phyloP scores from a whole-genome alignment of 2,888 invertebrate species.

The Serrognathus titanus region DNA sequence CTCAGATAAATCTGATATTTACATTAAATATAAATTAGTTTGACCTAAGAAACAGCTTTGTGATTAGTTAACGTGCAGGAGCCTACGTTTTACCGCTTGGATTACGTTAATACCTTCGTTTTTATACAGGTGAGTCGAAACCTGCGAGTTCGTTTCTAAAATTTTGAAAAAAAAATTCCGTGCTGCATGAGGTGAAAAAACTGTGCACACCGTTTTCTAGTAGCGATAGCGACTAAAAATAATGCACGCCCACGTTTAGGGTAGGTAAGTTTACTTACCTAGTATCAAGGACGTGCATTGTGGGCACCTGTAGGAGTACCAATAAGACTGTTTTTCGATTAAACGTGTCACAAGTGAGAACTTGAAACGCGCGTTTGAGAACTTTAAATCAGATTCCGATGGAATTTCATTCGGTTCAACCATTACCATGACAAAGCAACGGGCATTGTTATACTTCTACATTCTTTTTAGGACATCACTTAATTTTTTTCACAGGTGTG shows the following conservation, averaged over 20 bases:
- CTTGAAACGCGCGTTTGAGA: too few species aligned
- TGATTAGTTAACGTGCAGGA: neutral
- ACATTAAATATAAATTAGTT: neutral
- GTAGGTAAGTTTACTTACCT: constrained; percentile 31
- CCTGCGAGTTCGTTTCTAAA: neutral
- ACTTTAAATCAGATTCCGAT: too few species aligned
- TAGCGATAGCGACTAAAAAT: constrained; percentile 9
- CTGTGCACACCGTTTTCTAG: neutral
- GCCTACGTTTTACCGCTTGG: neutral
- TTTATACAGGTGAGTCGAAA: neutral
- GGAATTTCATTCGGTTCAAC: too few species aligned
- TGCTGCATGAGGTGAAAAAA: neutral
- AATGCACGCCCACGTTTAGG: constrained; percentile 28
- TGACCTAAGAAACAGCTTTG: neutral
- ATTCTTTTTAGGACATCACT: too few species aligned
- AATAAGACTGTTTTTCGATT: too few species aligned
- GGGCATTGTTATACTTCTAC: too few species aligned
- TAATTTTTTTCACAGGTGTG: too few species aligned
- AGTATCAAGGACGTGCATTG: constrained; percentile 29
- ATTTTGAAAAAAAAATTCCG: neutral
- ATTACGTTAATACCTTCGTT: neutral
- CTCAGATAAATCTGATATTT: neutral
- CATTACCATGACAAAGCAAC: too few species aligned
- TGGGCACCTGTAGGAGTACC: constrained; percentile 35
- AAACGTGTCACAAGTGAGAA: too few species aligned